Evolutionary conservation across 2,113 vertebrate species (phyloP), one percentile per base, ranked within the genome.

Genomic region (Pseudopipra pipra): DNA sequence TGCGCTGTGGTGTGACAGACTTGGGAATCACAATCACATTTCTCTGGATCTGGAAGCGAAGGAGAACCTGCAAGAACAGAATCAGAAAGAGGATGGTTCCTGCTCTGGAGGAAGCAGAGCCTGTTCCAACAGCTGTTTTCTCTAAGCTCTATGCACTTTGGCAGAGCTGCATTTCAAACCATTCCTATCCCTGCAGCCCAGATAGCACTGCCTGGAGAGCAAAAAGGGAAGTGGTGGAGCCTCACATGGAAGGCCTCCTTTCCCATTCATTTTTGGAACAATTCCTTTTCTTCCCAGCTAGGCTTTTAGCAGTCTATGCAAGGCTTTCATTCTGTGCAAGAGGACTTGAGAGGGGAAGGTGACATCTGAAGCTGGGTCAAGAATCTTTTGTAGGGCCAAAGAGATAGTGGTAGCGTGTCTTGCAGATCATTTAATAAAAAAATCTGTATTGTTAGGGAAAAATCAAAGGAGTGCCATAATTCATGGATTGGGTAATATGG

Each of bases 11-110:
- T 3, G 98, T 99, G 92, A 99, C 96, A 0, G 99, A 99, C 90
- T 99, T 99, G 39, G 99, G 99, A 93, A 99, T 99, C 28, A 72
- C 99, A 8, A 99, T 94, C 83, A 99, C 70, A 3, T 99, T 99
- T 93, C 99, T 99, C 95, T 99, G 99, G 44, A 99, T 86, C 9
- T 98, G 98, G 96, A 99, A 98, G 67, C 98, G 98, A 97, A 99
- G 98, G 87, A 99, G 97, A 76, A 99, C 98, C 99, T 99, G 96
- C 25, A 80, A 20, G 23, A 22, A 73, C 30, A 95, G 24, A 31
- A 5, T 74, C 72, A 87, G 54, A 61, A 30, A 63, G 56, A 59
- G 28, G 49, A 21, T 1, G 0, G 6, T 25, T 85, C 11, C 33
- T 71, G 56, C 19, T 44, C 56, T 56, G 49, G 47, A 62, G 11